Base-by-base conservation (phyloP, 2,888 invertebrate genomes). In the Callyntrura sp. region DNA sequence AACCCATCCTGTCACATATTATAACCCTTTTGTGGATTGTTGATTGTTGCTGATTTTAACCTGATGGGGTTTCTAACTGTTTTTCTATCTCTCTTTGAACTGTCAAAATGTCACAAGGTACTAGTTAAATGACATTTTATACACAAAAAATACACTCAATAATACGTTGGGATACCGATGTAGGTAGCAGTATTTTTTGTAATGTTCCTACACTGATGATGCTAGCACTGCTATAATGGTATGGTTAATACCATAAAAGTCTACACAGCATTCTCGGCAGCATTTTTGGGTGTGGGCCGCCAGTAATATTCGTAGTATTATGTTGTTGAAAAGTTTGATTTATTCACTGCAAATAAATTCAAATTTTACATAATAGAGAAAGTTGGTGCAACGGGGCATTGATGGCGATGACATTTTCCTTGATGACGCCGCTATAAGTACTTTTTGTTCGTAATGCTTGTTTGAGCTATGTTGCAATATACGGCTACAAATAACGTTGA, bases 71-170 rank as follows among this genome's bases (percentile, higher is more conserved):
- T 51, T 35, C 35, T 65, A 65, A 83, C 68, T 25, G 70, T 55
- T 12, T n/a, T 25, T 51, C 70, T 68, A 12, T 23, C 2, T 35
- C 35, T 62, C 3, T 20, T 20, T 25, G 48, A 84, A 70, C 14
- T 79, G 70, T 51, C 82, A 84, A 70, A 68, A 70, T 83, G 70
- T 84, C 84, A 84, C 17, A 55, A 28, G 9, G n/a, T 5, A 28
- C 70, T 25, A 35, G 3, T 68, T 6, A 28, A 23, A 68, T 62
- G 62, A 28, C 25, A 68, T 17, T 12, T 28, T 9, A 17, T 17
- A 60, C 25, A 14, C 17, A 5, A 11, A 65, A 65, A 8, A 25
- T 68, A 25, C 25, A 68, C 28, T n/a, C n/a, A n/a, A n/a, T n/a
- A n/a, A 9, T 5, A 8, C 60, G 17, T 17, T 17, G 9, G 17